Evolutionary conservation across 2,888 invertebrate genomes (phyloP).

Genomic region (Amiota mariae): DNA sequence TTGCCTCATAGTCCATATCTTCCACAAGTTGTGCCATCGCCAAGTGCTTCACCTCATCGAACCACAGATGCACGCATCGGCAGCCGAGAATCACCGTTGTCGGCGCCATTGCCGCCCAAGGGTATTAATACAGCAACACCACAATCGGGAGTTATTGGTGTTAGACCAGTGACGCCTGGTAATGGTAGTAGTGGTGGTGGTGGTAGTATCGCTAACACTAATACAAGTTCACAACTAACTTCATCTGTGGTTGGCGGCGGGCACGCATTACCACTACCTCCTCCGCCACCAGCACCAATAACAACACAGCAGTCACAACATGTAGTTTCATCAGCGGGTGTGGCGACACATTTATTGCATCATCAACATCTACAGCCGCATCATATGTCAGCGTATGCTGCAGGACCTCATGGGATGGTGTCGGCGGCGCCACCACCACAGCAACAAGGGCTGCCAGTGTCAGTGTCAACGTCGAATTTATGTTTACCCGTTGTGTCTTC

Average conservation of each 20-base stretch:
- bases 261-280: slow-evolving; percentile 45
- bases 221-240: slow-evolving; percentile 48
- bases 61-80: slow-evolving; percentile 76
- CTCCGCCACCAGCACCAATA: slow-evolving; percentile 32
- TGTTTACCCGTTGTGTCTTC: slow-evolving; percentile 1
- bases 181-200: slow-evolving; percentile 43
- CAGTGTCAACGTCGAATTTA: not conserved
- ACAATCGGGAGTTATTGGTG: slow-evolving; percentile 41
- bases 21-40: slow-evolving; percentile 77
- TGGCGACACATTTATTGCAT: slow-evolving; percentile 33
- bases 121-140: slow-evolving; percentile 43
- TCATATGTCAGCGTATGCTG: slow-evolving; percentile 44
- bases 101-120: slow-evolving; percentile 49
- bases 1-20: slow-evolving; percentile 85
- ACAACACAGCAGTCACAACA: slow-evolving; percentile 46
- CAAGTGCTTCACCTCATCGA: slow-evolving; percentile 77
- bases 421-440: slow-evolving; percentile 28
- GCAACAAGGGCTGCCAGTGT: not conserved
- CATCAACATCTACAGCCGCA: slow-evolving; percentile 46
- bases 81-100: slow-evolving; percentile 64
- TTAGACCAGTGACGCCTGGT: slow-evolving; percentile 54
- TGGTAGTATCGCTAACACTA: slow-evolving; percentile 46
- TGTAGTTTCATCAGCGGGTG: slow-evolving; percentile 29
- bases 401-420: slow-evolving; percentile 41
- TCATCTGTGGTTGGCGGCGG: slow-evolving; percentile 40